Evolutionary conservation across 2,888 invertebrate genomes (phyloP), one percentile per base, ranked within the genome.

Genomic region (Drosophila robusta): DNA sequence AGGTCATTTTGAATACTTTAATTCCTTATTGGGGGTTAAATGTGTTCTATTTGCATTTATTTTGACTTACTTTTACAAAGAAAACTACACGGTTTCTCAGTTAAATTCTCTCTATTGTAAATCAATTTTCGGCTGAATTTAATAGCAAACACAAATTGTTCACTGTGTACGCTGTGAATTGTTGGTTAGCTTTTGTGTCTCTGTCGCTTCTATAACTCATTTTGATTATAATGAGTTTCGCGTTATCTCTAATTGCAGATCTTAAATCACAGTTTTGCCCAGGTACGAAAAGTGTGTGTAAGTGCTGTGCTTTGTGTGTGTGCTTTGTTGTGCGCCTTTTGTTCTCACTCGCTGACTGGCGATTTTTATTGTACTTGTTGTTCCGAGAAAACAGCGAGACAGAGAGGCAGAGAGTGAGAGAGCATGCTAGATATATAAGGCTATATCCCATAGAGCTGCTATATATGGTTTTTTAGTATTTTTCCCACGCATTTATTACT

Each of bases 401-500:
- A n/a, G 36, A n/a, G 24, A 55, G n/a, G 6, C n/a, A 26, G 3
- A 42, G 8, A 29, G 18, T 18, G 11, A 14, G 9, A 39, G 29
- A 6, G 18, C 24, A 24, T 6, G 38, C 16, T 49, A 44, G 5
- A 60, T 45, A 34, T 44, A 47, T 41, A 46, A 34, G 34, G 34
- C 34, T 34, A 32, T 18, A 46, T 38, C 29, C 29, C 29, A 47
- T n/a, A 34, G 22, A 50, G 18, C 38, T 44, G 29, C 60, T 63
- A 18, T 71, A 58, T 65, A 58, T 54, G 65, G 24, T 57, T 62
- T 54, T 71, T 54, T 71, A 57, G 55, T 61, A 32, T 73, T 63
- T 87, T 83, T 83, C 82, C 82, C 82, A 83, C 82, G 82, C 82
- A 87, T 81, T 82, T 80, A 87, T 80, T 70, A 75, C 66, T 75